Evolutionary conservation across 2,113 vertebrate genomes (phyloP), one percentile per base, ranked within the genome.

Genomic region (Sebastes fasciatus): DNA sequence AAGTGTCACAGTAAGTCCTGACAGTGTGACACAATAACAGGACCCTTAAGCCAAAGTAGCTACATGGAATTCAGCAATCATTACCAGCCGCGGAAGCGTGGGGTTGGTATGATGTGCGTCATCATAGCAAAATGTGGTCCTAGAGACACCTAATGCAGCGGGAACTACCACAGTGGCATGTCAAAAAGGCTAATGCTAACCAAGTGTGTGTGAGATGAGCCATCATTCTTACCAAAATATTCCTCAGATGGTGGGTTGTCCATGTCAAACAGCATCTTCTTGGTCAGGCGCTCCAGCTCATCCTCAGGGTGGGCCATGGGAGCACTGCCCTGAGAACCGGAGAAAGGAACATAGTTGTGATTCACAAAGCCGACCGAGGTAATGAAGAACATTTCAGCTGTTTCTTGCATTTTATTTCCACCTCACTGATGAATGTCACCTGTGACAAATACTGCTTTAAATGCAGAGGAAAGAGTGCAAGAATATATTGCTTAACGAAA

Each of bases 261-360:
- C 98, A 99, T 99, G 89, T 99, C 98, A 76, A 96, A 98, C 76
- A 99, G 93, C 98, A 99, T 99, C 96, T 99, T 99, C 95, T 99
- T 99, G 88, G 98, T 99, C 86, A 99, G 95, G 60, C 98, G 97
- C 74, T 99, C 98, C 14, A 99, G 93, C 85, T 99, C 98, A 66
- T 99, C 98, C 82, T 99, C 98, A 17, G 97, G 98, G 49, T 97
- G 96, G 89, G 96, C 95, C 8, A 89, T 49, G 5, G 95, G 90
- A 40, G 91, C 94, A 43, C 65, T 54, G n/a, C 80, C 89, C 94
- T 96, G 90, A 92, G 88, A 82, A 87, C 10, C 86, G 86, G 67
- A 60, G 88, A 49, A 76, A 68, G 57, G 9, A 71, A 86, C 13
- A 79, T 3, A 69, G 43, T 17, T 67, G 48, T 69, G 61, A 87